These are phyloP conservation scores for Mylabris sibirica DNA, from an alignment of 2,888 invertebrate genomes.

Conservation along the genomic window DNA sequence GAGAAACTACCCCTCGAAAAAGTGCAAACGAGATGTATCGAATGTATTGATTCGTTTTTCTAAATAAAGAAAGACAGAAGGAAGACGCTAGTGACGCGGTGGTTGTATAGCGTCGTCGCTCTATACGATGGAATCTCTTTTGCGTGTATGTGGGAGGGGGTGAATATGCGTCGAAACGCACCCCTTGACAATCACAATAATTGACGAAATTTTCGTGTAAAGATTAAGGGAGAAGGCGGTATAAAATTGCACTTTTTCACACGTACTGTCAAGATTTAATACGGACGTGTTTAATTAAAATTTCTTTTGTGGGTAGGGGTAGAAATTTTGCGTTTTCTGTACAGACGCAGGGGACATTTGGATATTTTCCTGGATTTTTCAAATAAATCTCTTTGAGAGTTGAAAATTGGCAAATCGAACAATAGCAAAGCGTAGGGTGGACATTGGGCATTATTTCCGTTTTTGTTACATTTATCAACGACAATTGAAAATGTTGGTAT, in stretches of 20 bases:
- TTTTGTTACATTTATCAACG: conserved; percentile 42
- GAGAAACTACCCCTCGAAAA: conserved; percentile 44
- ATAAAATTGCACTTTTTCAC: neutral
- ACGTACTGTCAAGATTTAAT: neutral
- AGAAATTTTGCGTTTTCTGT: neutral
- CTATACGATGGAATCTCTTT: neutral
- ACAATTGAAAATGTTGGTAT: conserved; percentile 41
- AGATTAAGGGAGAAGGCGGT: neutral
- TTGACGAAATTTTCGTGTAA: neutral
- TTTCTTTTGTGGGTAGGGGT: neutral
- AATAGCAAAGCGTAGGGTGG: conserved; percentile 25
- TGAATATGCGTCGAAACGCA: neutral
- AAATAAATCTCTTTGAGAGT: conserved; percentile 6
- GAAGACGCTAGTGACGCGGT: conserved; percentile 9
- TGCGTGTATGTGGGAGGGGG: neutral
- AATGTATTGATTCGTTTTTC: conserved; percentile 48
- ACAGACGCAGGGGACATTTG: neutral
- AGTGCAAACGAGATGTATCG: conserved; percentile 56
- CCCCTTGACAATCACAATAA: conserved; percentile 3
- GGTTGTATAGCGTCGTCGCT: neutral
- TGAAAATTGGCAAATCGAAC: conserved; percentile 7
- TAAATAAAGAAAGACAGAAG: neutral
- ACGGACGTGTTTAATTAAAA: neutral
- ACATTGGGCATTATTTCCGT: conserved; percentile 39
- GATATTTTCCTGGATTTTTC: conserved; percentile 1